A percentile compares a stretch with the other conserved stretches of the same genome.
Conservation (phyloP, 2,113 vertebrate genomes). For the Petaurus breviceps region DNA sequence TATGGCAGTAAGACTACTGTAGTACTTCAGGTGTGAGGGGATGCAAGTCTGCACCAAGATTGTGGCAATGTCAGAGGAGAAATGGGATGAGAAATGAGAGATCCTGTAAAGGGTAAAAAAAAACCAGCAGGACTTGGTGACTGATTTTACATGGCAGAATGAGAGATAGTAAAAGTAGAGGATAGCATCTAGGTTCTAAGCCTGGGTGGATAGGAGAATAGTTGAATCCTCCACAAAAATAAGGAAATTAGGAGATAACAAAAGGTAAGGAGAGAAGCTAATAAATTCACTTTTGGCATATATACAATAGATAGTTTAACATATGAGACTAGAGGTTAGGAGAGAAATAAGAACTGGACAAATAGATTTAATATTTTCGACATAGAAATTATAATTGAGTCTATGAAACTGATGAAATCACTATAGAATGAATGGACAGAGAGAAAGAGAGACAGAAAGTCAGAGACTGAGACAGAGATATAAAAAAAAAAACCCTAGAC, state of each 20-base stretch:
- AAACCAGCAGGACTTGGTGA: neutral
- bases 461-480: fast-evolving
- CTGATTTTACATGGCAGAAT: neutral
- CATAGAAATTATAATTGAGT: neutral
- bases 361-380: neutral
- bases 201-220: neutral
- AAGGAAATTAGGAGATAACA: neutral
- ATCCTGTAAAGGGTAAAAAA: neutral
- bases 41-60: neutral
- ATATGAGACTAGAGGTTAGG: too few relatives aligned
- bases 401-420: neutral
- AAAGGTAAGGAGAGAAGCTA: neutral
- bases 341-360: neutral
- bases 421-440: too few relatives aligned
- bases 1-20: neutral
- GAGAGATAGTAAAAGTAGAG: neutral
- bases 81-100: neutral
- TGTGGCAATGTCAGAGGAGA: neutral
- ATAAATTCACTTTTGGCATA: neutral
- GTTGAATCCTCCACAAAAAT: neutral
- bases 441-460: fast-evolving
- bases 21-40: neutral
- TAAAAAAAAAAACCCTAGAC: neutral
- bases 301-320: neutral
- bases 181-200: neutral